A percentile compares a stretch with the other conserved stretches of the same genome.
These are phyloP conservation scores for Urechis unicinctus DNA, from an alignment of 2,888 invertebrate species.

Conservation along the genomic window DNA sequence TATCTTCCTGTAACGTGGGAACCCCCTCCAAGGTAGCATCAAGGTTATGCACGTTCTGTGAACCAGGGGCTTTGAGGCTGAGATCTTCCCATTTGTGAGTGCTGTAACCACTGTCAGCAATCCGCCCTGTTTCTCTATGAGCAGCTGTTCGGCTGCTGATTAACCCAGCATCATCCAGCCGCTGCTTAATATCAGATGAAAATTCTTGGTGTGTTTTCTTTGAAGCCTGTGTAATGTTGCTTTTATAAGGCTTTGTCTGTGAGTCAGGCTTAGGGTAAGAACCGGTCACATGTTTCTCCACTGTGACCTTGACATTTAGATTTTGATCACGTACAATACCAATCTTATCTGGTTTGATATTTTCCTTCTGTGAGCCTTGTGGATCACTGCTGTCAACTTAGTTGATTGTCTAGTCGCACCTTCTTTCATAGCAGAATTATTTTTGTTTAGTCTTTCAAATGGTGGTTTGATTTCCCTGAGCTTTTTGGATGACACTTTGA, in stretches of 20 bases:
- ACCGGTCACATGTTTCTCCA: too few species aligned
- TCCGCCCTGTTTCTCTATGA: background rate
- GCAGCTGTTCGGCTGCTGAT: background rate
- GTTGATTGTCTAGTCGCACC: too few species aligned
- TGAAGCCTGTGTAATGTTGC: background rate
- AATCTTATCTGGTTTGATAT: too few species aligned
- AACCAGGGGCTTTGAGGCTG: background rate
- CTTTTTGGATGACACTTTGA: conserved; percentile 1
- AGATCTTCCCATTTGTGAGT: background rate
- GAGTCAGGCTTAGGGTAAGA: too few species aligned
- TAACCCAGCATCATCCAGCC: too few species aligned
- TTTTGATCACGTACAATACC: too few species aligned
- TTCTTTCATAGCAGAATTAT: too few species aligned
- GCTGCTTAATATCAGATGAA: too few species aligned
- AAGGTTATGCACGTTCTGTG: background rate
- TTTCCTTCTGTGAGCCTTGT: too few species aligned
- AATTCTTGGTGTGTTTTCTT: background rate
- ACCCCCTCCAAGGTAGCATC: background rate
- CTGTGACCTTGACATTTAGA: too few species aligned
- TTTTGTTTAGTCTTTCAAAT: too few species aligned
- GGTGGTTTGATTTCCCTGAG: conserved; percentile 4
- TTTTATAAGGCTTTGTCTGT: background rate
- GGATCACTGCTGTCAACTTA: too few species aligned
- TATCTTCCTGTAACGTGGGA: background rate
- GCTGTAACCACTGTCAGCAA: background rate